phyloP scores from a whole-genome alignment of 37 sponge, comb jelly and placozoan genomes.

The Crambe crambe region DNA sequence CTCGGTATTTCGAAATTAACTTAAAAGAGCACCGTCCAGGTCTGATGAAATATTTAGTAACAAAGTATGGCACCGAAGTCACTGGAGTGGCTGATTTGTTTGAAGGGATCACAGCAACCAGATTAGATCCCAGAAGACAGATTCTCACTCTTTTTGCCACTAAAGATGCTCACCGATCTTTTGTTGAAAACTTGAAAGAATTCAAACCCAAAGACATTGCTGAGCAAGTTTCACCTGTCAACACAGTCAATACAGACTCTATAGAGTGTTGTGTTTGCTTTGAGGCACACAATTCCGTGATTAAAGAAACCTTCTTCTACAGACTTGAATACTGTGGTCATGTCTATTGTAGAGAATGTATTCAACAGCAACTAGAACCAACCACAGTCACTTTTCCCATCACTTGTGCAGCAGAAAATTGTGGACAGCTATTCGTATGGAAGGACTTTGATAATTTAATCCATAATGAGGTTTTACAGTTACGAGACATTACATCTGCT shows the following conservation, averaged over 20 bases:
- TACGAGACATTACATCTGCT: constrained; percentile 9
- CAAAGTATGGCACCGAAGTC: constrained; percentile 48
- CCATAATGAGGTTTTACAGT: constrained; percentile 10
- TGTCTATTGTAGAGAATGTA: constrained; percentile 61
- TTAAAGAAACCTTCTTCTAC: constrained; percentile 6
- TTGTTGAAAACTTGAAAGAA: not conserved
- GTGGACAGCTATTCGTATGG: constrained; percentile 59
- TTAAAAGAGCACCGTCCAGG: constrained; percentile 50
- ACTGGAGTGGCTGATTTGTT: not conserved
- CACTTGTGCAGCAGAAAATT: constrained; percentile 61
- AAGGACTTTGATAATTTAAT: constrained; percentile 68
- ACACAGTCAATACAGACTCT: not conserved
- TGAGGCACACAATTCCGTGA: constrained; percentile 17
- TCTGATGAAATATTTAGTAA: constrained; percentile 55
- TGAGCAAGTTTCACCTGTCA: not conserved
- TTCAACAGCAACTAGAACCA: constrained; percentile 42
- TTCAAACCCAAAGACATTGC: not conserved
- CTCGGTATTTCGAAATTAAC: constrained; percentile 2
- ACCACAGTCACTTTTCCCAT: constrained; percentile 54
- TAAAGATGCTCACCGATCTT: not conserved
- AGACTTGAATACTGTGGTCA: constrained; percentile 76
- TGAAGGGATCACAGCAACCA: constrained; percentile 30
- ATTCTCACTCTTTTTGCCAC: constrained; percentile 42
- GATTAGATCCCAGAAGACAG: constrained; percentile 37
- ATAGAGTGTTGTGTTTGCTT: constrained; percentile 30